These are phyloP conservation scores for Callionymus lyra DNA, from an alignment of 2,113 vertebrate genomes.

Conservation along the genomic window DNA sequence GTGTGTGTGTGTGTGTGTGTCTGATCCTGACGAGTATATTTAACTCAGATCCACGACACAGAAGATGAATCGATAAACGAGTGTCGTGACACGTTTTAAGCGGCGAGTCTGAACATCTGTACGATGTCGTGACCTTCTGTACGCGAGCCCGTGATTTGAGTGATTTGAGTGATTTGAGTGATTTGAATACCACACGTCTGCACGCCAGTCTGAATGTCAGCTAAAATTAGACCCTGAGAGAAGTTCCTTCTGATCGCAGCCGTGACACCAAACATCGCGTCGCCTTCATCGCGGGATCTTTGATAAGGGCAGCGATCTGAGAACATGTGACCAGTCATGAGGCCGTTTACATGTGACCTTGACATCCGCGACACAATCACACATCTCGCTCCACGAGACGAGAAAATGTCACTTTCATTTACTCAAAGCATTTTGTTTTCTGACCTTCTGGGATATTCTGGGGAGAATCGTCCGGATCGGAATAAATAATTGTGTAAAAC, in stretches of 20 bases:
- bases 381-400: slow-evolving; percentile 46
- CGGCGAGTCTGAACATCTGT: slow-evolving; percentile 36
- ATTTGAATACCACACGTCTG: slow-evolving; percentile 39
- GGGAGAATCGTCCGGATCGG: slow-evolving; percentile 44
- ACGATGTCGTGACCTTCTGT: slow-evolving; percentile 41
- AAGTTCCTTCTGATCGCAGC: slow-evolving; percentile 42
- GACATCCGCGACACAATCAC: slow-evolving; percentile 62
- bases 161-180: too few relatives aligned
- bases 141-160: slow-evolving; percentile 40
- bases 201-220: slow-evolving; percentile 32
- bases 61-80: too few relatives aligned
- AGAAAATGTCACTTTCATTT: slow-evolving; percentile 62
- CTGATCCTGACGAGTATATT: too few relatives aligned
- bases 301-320: slow-evolving; percentile 54
- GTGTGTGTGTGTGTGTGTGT: too few relatives aligned
- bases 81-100: slow-evolving; percentile 32
- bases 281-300: slow-evolving; percentile 28
- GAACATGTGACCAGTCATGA: slow-evolving; percentile 62
- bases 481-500: slow-evolving; percentile 39
- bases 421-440: slow-evolving; percentile 38
- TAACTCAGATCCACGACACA: too few relatives aligned
- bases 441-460: slow-evolving; percentile 57
- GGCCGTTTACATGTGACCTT: slow-evolving; percentile 58
- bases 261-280: slow-evolving; percentile 26
- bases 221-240: slow-evolving; percentile 45